phyloP scores from a whole-genome alignment of 2,888 invertebrate genomes.

The Anthophora plumipes region DNA sequence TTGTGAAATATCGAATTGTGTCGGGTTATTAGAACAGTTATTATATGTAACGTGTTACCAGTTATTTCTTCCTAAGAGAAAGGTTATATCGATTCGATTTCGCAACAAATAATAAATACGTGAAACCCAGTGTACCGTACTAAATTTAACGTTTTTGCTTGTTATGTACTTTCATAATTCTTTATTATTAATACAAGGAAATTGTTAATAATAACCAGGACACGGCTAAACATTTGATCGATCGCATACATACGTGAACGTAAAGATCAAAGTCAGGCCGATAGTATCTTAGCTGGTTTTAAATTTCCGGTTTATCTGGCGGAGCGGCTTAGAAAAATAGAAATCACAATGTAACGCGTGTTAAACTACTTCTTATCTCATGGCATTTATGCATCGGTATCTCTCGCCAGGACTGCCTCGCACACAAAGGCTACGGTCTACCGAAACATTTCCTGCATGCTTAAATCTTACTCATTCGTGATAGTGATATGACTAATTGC shows the following conservation, averaged over 20 bases:
- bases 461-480: constrained; percentile 67
- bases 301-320: constrained; percentile 44
- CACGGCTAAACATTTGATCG: constrained; percentile 8
- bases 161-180: background rate
- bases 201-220: background rate
- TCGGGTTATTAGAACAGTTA: background rate
- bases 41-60: background rate
- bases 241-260: background rate
- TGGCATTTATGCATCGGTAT: constrained; percentile 49
- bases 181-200: background rate
- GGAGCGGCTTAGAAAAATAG: constrained; percentile 38
- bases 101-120: background rate
- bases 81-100: background rate
- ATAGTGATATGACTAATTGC: constrained; percentile 66
- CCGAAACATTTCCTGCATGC: constrained; percentile 55
- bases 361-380: constrained; percentile 57
- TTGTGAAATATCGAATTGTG: background rate
- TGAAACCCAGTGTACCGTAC: background rate
- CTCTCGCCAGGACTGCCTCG: constrained; percentile 27
- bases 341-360: constrained; percentile 45
- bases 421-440: constrained; percentile 41
- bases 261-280: constrained; percentile 2
- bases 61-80: background rate
- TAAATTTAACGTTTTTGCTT: background rate
- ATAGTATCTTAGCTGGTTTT: constrained; percentile 11